Conservation (phyloP, 2,113 vertebrate species). For the Pholis gunnellus region DNA sequence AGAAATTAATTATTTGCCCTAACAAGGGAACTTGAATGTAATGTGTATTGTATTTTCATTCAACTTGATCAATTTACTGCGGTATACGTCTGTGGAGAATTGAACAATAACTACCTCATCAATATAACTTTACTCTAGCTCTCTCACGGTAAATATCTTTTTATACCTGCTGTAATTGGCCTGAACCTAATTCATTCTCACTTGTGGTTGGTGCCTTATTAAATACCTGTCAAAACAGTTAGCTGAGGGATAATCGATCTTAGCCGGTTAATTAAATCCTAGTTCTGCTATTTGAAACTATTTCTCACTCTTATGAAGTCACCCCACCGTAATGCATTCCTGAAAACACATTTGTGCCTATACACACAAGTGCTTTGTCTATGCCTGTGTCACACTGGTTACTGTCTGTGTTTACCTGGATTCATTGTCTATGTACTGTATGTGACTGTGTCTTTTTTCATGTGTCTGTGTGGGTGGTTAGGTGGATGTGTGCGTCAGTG, state of each 20-base stretch:
- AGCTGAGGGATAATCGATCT: conserved; percentile 49
- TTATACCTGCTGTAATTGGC: conserved; percentile 42
- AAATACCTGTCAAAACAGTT: conserved; percentile 40
- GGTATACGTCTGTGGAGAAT: conserved; percentile 20
- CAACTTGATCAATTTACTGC: conserved; percentile 40
- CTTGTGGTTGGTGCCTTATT: conserved; percentile 43
- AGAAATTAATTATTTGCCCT: conserved; percentile 34
- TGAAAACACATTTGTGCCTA: background rate
- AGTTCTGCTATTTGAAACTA: conserved; percentile 36
- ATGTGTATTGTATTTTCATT: conserved; percentile 27
- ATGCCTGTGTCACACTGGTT: conserved; percentile 31
- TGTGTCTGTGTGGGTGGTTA: conserved; percentile 14
- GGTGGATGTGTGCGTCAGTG: conserved; percentile 20
- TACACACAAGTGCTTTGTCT: conserved; percentile 43
- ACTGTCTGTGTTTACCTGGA: conserved; percentile 32
- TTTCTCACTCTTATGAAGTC: conserved; percentile 28
- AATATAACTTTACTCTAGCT: conserved; percentile 46
- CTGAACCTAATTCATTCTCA: conserved; percentile 31
- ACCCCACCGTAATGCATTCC: conserved; percentile 8
- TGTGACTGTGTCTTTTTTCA: background rate
- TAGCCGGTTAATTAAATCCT: conserved; percentile 40
- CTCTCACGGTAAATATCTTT: conserved; percentile 38
- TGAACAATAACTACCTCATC: conserved; percentile 49
- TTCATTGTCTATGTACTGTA: conserved; percentile 42
- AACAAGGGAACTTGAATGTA: conserved; percentile 36